Base-by-base conservation (phyloP, 2,113 vertebrate species). In the Lophotis ruficrista region DNA sequence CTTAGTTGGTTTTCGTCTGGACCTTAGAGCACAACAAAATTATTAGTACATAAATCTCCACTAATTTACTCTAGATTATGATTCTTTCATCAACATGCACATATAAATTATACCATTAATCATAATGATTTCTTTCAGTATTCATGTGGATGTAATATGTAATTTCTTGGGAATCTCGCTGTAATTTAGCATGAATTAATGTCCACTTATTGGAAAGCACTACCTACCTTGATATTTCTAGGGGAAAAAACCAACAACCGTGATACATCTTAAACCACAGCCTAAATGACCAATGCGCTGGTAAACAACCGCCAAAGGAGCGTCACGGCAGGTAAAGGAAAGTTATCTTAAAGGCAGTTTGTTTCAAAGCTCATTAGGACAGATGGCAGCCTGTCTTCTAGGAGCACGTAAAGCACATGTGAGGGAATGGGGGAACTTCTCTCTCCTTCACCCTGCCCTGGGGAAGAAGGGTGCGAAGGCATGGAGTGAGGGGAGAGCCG, bases 21-120 rank as follows among this genome's bases (percentile, higher is more conserved):
- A 96, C 92, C 92, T 94, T 72, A 94, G 92, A 94, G 95, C 87
- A 94, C 87, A 96, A 94, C 89, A 94, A 96, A 95, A 94, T 95
- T 95, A 96, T 96, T 97, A 91, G 93, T 96, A 96, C 96, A 96
- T 96, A 96, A 96, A 96, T 96, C 96, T 96, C 91, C 93, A 94
- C 89, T 96, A 96, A 96, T 97, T 96, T 96, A 91, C 88, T 95
- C 79, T 93, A 94, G 94, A 96, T 96, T 95, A 96, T 89, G 83
- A 95, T 96, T 94, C 93, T 96, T 96, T 95, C 96, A 96, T 96
- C 96, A 96, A 93, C 77, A 93, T 96, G 88, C 96, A 96, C 93
- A 95, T 96, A 97, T 95, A 96, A 96, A 96, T 97, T 95, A 96
- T 97, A 94, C 88, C 86, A 96, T 96, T 96, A 96, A 95, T 96